phyloP scores from a whole-genome alignment of 1,140 invertebrate species.

The Telenomus remus region DNA sequence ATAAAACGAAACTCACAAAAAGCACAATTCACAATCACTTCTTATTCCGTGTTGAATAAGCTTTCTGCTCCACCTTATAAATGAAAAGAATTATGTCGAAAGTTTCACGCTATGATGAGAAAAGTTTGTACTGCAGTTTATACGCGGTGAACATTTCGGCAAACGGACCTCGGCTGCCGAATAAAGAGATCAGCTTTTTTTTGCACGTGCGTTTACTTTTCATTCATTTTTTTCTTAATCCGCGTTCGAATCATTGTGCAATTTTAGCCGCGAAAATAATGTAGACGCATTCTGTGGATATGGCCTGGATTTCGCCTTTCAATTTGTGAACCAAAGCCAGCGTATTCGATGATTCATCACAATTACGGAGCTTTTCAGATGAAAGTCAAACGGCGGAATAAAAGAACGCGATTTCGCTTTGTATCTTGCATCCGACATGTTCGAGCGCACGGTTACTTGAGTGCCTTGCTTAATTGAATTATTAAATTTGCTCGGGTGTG shows the following conservation, averaged over 20 bases:
- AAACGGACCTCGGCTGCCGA: constrained; percentile 20
- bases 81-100: constrained; percentile 39
- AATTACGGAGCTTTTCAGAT: constrained; percentile 12
- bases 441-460: constrained; percentile 49
- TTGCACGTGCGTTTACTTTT: constrained; percentile 13
- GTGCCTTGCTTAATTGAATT: constrained; percentile 68
- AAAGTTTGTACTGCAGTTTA: constrained; percentile 43
- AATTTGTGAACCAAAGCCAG: constrained; percentile 5
- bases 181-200: constrained; percentile 22
- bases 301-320: constrained; percentile 38
- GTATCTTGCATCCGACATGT: constrained; percentile 33
- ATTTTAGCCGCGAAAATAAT: constrained; percentile 29
- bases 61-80: constrained; percentile 38
- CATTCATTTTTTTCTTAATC: not conserved
- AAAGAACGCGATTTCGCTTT: constrained; percentile 19
- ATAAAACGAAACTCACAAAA: not conserved
- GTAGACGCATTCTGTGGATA: constrained; percentile 40
- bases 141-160: constrained; percentile 21
- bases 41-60: constrained; percentile 36
- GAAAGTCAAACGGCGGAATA: constrained; percentile 24
- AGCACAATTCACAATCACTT: constrained; percentile 19
- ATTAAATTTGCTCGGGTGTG: constrained; percentile 71
- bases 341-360: not conserved
- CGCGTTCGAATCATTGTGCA: not conserved
- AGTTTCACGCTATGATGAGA: constrained; percentile 37